Conservation (phyloP, 2,888 invertebrate species). For the Eumerus sabulonum region DNA sequence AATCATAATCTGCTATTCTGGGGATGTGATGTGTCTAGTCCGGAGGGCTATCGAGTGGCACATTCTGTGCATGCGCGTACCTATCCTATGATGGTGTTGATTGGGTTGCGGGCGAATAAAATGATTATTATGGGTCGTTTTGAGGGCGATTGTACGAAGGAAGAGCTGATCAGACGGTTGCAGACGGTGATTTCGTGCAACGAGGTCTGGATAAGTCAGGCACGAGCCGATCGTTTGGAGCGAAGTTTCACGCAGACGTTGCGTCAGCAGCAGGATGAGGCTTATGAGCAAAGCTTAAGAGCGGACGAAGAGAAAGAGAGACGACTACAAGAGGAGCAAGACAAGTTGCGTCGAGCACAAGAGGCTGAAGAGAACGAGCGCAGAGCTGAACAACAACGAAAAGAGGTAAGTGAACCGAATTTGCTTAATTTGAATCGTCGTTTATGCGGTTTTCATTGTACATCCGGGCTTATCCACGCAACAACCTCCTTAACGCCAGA, state of each 20-base stretch:
- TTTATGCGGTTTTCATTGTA: no score
- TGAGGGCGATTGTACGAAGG: slow-evolving; percentile 89
- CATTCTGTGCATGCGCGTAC: slow-evolving; percentile 90
- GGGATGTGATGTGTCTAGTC: slow-evolving; percentile 93
- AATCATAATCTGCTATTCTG: slow-evolving; percentile 93
- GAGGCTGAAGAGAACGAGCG: slow-evolving; percentile 80
- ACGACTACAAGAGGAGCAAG: slow-evolving; percentile 82
- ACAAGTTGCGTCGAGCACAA: slow-evolving; percentile 80
- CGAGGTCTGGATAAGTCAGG: slow-evolving; percentile 91
- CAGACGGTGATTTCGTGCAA: slow-evolving; percentile 90
- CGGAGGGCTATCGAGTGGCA: slow-evolving; percentile 95
- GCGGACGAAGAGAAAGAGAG: slow-evolving; percentile 98
- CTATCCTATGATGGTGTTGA: slow-evolving; percentile 93
- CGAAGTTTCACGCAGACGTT: slow-evolving; percentile 91
- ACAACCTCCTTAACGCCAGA: no score
- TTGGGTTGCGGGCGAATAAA: slow-evolving; percentile 92
- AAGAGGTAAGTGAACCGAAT: slow-evolving; percentile 75
- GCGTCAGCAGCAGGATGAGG: slow-evolving; percentile 95
- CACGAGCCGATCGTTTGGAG: slow-evolving; percentile 91
- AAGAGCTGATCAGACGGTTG: slow-evolving; percentile 86
- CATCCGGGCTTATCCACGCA: no score
- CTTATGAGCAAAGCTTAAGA: slow-evolving; percentile 92
- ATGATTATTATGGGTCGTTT: slow-evolving; percentile 96
- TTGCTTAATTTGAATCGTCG: no score
- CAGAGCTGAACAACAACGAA: slow-evolving; percentile 80